Evolutionary conservation across 2,797 vertebrate species (phyloP).

Genomic region (Eremophila alpestris): DNA sequence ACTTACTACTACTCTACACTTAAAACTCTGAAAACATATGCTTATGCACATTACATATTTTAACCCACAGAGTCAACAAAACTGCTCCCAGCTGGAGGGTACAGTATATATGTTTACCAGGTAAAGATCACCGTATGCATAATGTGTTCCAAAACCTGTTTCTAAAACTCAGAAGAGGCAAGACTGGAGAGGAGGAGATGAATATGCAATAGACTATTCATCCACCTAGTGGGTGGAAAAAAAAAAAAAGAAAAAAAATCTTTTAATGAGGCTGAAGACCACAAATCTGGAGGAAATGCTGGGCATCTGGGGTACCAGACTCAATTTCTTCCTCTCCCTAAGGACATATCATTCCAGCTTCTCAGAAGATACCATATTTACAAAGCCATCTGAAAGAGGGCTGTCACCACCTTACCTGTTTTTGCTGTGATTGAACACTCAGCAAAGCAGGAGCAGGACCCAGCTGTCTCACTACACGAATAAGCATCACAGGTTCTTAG

Average conservation of each 20-base stretch:
- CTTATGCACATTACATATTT: neutral
- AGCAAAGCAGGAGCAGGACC: neutral
- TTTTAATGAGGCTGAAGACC: neutral
- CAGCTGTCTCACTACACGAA: neutral
- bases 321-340: neutral
- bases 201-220: neutral
- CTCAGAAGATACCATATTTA: neutral
- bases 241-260: rapidly evolving
- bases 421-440: neutral
- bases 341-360: neutral
- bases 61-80: neutral
- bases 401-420: neutral
- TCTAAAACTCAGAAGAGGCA: neutral
- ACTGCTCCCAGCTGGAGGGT: neutral
- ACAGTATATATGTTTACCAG: neutral
- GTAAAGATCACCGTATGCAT: neutral
- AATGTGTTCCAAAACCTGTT: neutral
- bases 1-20: neutral
- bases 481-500: neutral
- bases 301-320: neutral
- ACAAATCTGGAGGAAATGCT: neutral
- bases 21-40: neutral
- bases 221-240: neutral
- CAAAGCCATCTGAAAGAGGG: neutral
- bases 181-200: neutral